A percentile compares a stretch with the other conserved stretches of the same genome.
Conservation (phyloP, 2,888 invertebrate species). For the Pharmacophagus antenor region DNA sequence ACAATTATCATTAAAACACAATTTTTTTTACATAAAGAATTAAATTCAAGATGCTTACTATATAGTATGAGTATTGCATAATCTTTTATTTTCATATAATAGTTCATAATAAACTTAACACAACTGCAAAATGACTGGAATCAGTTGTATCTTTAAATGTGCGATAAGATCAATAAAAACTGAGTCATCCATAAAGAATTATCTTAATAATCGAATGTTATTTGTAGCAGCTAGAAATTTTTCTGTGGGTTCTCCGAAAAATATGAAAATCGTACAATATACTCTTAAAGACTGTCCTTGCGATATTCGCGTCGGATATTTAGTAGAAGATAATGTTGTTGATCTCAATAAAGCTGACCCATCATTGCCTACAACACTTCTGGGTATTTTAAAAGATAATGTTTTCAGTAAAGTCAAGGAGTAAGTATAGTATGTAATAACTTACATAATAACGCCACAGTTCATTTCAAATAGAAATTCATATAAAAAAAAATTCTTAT, state of each 20-base stretch:
- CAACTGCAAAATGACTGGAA: constrained; percentile 45
- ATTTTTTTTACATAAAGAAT: not conserved
- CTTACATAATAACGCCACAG: too few relatives aligned
- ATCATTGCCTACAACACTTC: constrained; percentile 60
- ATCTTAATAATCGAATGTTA: constrained; percentile 35
- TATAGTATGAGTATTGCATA: not conserved
- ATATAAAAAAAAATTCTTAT: too few relatives aligned
- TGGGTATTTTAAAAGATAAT: constrained; percentile 67
- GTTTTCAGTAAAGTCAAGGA: constrained; percentile 51
- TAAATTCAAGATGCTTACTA: not conserved
- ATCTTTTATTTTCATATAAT: not conserved
- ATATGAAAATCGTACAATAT: constrained; percentile 88
- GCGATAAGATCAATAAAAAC: constrained; percentile 50
- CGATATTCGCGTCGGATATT: constrained; percentile 84
- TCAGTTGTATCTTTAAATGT: constrained; percentile 38
- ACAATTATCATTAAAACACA: too few relatives aligned
- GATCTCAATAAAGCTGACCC: constrained; percentile 83
- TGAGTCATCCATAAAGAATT: constrained; percentile 39
- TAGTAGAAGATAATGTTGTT: constrained; percentile 83
- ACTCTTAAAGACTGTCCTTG: constrained; percentile 75
- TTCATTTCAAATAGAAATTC: too few relatives aligned
- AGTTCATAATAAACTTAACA: not conserved
- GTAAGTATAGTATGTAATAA: too few relatives aligned
- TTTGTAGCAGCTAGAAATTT: constrained; percentile 41
- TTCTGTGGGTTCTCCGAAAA: constrained; percentile 50